phyloP scores from a whole-genome alignment of 2,888 invertebrate genomes.

The Andrena flavipes region DNA sequence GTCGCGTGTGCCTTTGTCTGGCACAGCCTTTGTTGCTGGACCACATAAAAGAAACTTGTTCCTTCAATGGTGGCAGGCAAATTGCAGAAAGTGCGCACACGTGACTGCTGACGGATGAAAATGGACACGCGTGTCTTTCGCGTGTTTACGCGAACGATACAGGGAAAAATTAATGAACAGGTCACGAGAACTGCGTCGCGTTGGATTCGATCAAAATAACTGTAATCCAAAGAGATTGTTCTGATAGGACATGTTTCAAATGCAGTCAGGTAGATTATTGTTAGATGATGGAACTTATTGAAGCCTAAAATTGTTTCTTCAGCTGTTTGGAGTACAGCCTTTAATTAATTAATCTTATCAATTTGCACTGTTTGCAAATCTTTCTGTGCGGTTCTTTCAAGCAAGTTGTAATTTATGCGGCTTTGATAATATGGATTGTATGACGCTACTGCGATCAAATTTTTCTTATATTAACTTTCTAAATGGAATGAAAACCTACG shows the following conservation, averaged over 20 bases:
- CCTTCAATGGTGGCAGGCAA: slow-evolving; percentile 48
- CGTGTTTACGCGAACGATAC: not conserved
- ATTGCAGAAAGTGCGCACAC: slow-evolving; percentile 54
- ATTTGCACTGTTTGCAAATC: not conserved
- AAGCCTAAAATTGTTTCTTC: not conserved
- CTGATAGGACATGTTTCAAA: not conserved
- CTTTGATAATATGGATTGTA: too few species aligned
- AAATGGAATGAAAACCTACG: not conserved
- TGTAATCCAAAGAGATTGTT: not conserved
- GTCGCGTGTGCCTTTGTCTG: slow-evolving; percentile 58
- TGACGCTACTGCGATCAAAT: too few species aligned
- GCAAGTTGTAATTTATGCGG: too few species aligned
- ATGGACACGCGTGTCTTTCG: slow-evolving; percentile 23
- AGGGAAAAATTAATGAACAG: not conserved
- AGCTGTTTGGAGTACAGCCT: not conserved
- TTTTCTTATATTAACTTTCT: not conserved
- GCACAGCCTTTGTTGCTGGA: slow-evolving; percentile 48
- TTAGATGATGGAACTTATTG: too few species aligned
- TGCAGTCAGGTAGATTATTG: too few species aligned
- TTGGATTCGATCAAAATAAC: not conserved
- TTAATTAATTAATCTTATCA: not conserved
- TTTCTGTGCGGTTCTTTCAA: too few species aligned
- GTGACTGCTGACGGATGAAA: slow-evolving; percentile 21
- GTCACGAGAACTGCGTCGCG: not conserved
- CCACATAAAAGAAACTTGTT: slow-evolving; percentile 56